Evolutionary conservation across 2,888 invertebrate genomes (phyloP), one percentile per base, ranked within the genome.

Genomic region (Leptinotarsa peninsularis): DNA sequence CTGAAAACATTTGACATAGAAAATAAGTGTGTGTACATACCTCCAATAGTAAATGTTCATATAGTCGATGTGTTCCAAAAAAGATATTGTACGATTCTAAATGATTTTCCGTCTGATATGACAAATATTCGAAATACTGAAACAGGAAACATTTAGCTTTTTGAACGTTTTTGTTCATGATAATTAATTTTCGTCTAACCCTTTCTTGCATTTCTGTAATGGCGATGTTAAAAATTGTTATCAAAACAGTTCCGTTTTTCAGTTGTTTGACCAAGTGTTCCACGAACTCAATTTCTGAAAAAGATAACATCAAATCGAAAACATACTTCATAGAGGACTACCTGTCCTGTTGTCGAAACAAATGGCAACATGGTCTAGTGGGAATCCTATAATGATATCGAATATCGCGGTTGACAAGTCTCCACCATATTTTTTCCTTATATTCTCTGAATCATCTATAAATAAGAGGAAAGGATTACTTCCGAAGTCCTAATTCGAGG

Each of bases 41-140:
- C 89, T 91, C 91, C 67, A 86, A 82, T 18, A 92, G 83, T 72
- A 92, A 87, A 78, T 88, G 88, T 85, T 92, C 92, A 77, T 91
- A 91, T 81, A 91, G 89, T 71, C 87, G 85, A 4, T 90, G 90
- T 66, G 89, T 89, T 71, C 91, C 91, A 23, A 92, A 88, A 81
- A 92, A 90, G 5, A 92, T 82, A 54, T 90, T 91, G 4, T 89
- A 89, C 13, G 90, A 84, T 74, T 90, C 90, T 33, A 89, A 87
- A 13, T 91, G 90, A 49, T 89, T 87, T 67, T 90, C 90, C 52
- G 91, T 85, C n/a, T 90, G 90, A 74, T 88, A 86, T 68, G 87
- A 88, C 27, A 92, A 83, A 81, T 88, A 90, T 18, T 86, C 86
- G 82, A 90, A 91, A 84, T 91, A 92, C 91, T 92, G 85, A 71